Conservation (phyloP, 2,113 vertebrate species). For the Irena cyanogastra region DNA sequence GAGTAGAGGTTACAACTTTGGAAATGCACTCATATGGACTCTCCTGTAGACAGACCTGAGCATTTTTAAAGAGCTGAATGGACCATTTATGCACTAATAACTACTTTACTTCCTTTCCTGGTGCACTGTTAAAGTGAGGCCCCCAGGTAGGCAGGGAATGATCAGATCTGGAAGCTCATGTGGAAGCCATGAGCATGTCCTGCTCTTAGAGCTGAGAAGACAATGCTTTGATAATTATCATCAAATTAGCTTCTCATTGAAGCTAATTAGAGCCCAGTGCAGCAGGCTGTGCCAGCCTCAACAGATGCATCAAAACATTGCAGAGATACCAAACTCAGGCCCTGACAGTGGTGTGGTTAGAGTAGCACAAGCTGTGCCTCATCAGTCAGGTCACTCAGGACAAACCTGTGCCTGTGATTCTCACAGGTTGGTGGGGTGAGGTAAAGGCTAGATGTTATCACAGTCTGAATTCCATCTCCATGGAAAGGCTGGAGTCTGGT, state of each 20-base stretch:
- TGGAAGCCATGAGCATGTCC: neutral
- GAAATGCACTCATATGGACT: neutral
- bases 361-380: neutral
- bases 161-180: neutral
- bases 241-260: neutral
- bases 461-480: neutral
- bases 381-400: neutral
- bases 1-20: neutral
- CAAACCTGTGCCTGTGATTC: neutral
- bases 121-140: neutral
- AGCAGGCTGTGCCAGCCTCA: neutral
- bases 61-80: neutral
- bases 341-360: neutral
- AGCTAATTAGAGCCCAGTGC: neutral
- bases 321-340: neutral
- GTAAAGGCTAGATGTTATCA: neutral
- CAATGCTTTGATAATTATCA: neutral
- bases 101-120: neutral
- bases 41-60: neutral
- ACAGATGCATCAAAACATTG: neutral
- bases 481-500: neutral
- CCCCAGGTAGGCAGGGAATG: neutral
- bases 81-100: neutral
- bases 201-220: neutral
- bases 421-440: neutral